These are phyloP conservation scores for Tortrix viridana DNA, from an alignment of 2,888 invertebrate genomes.

Conservation along the genomic window DNA sequence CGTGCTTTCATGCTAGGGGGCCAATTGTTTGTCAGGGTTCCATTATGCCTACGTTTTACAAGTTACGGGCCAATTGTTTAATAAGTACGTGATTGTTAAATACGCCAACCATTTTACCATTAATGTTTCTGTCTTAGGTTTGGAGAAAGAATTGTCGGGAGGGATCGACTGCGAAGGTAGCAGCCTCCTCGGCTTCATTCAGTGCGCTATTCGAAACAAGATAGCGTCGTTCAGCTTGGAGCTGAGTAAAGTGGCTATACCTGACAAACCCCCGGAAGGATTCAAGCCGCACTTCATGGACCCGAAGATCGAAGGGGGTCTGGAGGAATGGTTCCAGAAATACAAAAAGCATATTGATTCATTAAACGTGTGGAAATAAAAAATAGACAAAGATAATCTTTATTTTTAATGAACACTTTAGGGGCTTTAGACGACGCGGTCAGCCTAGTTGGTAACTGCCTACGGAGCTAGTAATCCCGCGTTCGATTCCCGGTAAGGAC, in stretches of 20 bases:
- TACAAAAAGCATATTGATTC: neutral
- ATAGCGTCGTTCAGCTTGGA: conserved; percentile 15
- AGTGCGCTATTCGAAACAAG: conserved; percentile 10
- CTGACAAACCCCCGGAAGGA: conserved; percentile 4
- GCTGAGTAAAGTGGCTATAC: conserved; percentile 9
- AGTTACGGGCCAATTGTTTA: too few relatives aligned
- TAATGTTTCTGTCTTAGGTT: conserved; percentile 16
- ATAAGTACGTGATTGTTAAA: too few relatives aligned
- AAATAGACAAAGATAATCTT: too few relatives aligned
- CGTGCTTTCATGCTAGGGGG: too few relatives aligned
- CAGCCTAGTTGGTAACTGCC: too few relatives aligned
- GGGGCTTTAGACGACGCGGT: too few relatives aligned
- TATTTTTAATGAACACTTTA: too few relatives aligned
- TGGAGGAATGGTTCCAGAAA: conserved; percentile 23
- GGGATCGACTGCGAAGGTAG: neutral
- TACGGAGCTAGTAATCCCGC: too few relatives aligned
- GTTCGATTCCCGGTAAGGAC: too few relatives aligned
- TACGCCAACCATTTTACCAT: neutral
- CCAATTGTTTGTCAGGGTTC: too few relatives aligned
- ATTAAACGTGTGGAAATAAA: neutral
- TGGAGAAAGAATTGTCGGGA: conserved; percentile 2
- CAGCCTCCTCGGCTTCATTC: conserved; percentile 18
- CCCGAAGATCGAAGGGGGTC: conserved; percentile 21
- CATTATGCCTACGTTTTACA: too few relatives aligned
- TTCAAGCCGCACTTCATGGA: neutral